phyloP scores from a whole-genome alignment of 1,140 invertebrate genomes.

The Ridgeia piscesae region DNA sequence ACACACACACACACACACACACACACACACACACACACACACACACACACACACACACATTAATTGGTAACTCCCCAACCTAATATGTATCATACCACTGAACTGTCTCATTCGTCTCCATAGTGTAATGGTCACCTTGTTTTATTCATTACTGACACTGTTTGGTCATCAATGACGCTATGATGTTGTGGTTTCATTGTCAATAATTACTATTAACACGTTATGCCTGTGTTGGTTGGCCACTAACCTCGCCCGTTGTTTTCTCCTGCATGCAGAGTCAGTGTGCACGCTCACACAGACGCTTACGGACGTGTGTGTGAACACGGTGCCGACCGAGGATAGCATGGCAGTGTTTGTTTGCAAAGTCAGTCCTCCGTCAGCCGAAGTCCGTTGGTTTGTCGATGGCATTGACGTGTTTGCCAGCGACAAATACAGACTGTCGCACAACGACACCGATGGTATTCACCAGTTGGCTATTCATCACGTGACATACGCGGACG shows the following conservation, averaged over 20 bases:
- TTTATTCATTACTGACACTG: not conserved
- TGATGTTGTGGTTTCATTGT: not conserved
- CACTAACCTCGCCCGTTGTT: not conserved
- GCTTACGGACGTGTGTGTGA: constrained; percentile 36
- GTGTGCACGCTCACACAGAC: constrained; percentile 29
- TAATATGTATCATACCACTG: not conserved
- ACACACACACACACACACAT: too few relatives aligned
- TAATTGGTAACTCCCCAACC: not conserved
- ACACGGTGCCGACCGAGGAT: constrained; percentile 24
- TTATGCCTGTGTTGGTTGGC: not conserved
- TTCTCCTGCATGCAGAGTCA: constrained; percentile 24
- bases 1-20: too few relatives aligned
- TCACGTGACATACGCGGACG: constrained; percentile 77
- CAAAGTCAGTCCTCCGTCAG: constrained; percentile 35
- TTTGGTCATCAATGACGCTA: constrained; percentile 2
- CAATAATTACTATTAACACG: not conserved
- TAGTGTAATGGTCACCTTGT: not conserved
- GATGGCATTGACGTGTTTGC: constrained; percentile 44
- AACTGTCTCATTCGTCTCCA: not conserved
- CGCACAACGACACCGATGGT: constrained; percentile 62
- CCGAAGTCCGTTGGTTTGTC: constrained; percentile 33
- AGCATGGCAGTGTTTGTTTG: constrained; percentile 38
- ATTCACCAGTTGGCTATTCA: constrained; percentile 77
- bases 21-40: too few relatives aligned
- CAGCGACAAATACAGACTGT: constrained; percentile 43